Evolutionary conservation across 1,140 invertebrate species (phyloP).

Genomic region (Caenorhabditis tropicalis): DNA sequence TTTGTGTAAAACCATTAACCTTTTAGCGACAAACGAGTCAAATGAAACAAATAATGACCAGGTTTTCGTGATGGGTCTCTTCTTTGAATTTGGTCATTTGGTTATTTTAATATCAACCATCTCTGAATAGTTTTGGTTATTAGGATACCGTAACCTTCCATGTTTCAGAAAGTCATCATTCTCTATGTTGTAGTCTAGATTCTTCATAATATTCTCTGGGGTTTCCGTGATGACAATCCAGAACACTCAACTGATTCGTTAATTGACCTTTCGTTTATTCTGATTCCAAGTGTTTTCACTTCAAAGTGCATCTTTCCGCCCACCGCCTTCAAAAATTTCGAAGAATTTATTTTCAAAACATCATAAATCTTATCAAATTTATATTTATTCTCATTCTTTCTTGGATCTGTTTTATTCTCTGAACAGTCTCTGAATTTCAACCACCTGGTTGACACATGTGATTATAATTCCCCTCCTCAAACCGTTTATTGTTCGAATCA

Average conservation of each 20-base stretch:
- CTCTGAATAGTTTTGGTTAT: too few relatives aligned
- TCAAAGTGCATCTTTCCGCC: not conserved
- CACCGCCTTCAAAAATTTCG: not conserved
- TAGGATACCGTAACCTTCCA: too few relatives aligned
- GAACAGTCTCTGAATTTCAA: not conserved
- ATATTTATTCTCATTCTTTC: not conserved
- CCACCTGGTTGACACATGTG: not conserved
- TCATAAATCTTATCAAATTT: not conserved
- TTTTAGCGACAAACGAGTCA: not conserved
- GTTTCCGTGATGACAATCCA: too few relatives aligned
- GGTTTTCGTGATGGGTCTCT: not conserved
- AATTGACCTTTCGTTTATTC: too few relatives aligned
- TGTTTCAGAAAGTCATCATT: too few relatives aligned
- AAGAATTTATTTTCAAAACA: not conserved
- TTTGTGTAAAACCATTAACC: not conserved
- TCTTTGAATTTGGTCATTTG: not conserved
- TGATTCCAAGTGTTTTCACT: not conserved
- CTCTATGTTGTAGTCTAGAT: too few relatives aligned
- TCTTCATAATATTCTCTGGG: too few relatives aligned
- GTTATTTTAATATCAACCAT: too few relatives aligned
- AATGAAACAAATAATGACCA: not conserved
- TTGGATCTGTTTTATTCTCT: not conserved
- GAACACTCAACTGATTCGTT: too few relatives aligned
- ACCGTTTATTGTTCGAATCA: not conserved
- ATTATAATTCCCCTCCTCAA: not conserved